Percentiles rank a stretch among this genome's conserved stretches.
phyloP scores from a whole-genome alignment of 2,113 vertebrate genomes.

The Romanogobio albipinnatus region DNA sequence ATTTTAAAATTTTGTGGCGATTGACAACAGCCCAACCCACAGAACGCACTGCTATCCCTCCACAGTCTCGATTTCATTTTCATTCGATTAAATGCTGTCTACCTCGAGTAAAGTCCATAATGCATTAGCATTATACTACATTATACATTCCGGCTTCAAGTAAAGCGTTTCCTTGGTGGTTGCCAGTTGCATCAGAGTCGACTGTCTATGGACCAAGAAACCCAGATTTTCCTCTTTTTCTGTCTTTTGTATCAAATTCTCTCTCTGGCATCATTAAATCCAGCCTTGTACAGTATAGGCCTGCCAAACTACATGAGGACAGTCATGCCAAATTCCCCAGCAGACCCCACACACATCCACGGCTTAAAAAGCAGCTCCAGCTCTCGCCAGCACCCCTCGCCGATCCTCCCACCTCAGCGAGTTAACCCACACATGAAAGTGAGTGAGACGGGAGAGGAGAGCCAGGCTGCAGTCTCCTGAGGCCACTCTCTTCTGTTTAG shows the following conservation, averaged over 20 bases:
- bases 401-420: conserved; percentile 36
- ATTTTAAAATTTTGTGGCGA: neutral
- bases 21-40: neutral
- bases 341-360: conserved; percentile 44
- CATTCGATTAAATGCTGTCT: neutral
- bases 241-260: conserved; percentile 5
- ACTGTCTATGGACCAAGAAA: neutral
- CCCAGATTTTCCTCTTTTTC: neutral
- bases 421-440: conserved; percentile 44
- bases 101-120: neutral
- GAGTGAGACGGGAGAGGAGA: conserved; percentile 14
- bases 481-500: conserved; percentile 40
- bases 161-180: neutral
- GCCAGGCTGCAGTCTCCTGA: conserved; percentile 35
- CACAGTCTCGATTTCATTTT: neutral
- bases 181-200: neutral
- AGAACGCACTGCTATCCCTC: neutral
- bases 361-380: conserved; percentile 16
- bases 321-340: conserved; percentile 40
- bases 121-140: neutral
- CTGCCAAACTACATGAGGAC: conserved; percentile 46
- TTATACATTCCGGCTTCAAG: neutral
- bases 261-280: conserved; percentile 37
- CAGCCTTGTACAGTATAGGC: conserved; percentile 25
- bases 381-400: conserved; percentile 16